Evolutionary conservation across 2,888 invertebrate genomes (phyloP), one percentile per base, ranked within the genome.

Genomic region (Chloroclystis v-ata): DNA sequence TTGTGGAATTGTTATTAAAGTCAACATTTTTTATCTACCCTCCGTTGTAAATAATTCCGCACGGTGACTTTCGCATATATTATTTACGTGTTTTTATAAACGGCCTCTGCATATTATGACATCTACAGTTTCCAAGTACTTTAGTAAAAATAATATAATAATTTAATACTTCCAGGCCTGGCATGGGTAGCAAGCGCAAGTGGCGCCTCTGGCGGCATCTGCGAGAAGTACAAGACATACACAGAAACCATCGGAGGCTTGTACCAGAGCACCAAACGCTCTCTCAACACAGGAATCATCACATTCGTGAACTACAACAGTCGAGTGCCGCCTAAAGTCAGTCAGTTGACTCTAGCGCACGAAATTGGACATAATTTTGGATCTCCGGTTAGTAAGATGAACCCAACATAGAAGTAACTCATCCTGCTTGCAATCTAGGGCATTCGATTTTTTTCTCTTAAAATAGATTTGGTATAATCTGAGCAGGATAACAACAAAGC

Each of bases 321-420:
- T 72, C 89, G 97, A 28, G 99, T 99, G 45, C 98, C 99, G 46
- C 97, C 98, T 0, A 97, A 98, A 84, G 99, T 99, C 14, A 98
- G 98, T 26, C 98, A 99, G 77, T 86, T 99, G 52, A 99, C 99
- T 0, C 88, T 99, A 59, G 99, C 99, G 0, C 99, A 99, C 78
- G 99, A 99, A 85, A 96, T 96, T 61, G 99, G 99, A 2, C 99
- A 99, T 76, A 99, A 99, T 83, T 99, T 99, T 81, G 99, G 99
- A 48, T 97, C 97, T 49, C 98, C 98, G 75, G 97, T 97, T 82
- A 90, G 91, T 39, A 6, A 12, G 8, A 13, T 13, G 2, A 13
- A 12, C 35, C 6, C 1, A 11, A 7, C 7, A 37, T 24, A 7
- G 10, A n/a, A 28, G 12, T 28, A 26, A 7, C 8, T n/a, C n/a